Evolutionary conservation across 53 echinoderm and acorn worm species (phyloP).

Genomic region (Antedon mediterranea): DNA sequence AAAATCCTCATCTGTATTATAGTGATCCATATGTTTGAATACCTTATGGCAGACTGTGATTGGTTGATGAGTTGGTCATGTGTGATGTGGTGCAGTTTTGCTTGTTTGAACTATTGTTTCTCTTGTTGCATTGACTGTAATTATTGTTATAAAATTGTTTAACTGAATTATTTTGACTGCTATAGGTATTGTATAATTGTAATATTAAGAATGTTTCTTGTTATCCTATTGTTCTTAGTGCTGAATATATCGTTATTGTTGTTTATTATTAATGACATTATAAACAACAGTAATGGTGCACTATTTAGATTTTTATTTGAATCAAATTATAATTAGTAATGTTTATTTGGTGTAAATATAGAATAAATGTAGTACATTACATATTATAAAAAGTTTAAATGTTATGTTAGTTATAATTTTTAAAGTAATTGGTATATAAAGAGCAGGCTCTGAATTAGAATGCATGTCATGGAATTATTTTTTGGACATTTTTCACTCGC

Average conservation of each 20-base stretch:
- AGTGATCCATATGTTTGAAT: not conserved
- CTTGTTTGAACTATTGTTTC: not conserved
- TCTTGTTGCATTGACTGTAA: not conserved
- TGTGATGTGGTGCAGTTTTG: not conserved
- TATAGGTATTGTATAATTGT: not conserved
- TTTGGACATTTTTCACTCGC: not conserved
- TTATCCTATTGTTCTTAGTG: not conserved
- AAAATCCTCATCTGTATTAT: not conserved
- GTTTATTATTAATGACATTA: not conserved
- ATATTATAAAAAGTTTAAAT: not conserved
- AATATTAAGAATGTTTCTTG: not conserved
- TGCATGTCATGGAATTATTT: not conserved
- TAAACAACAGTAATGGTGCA: not conserved
- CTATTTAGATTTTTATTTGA: not conserved
- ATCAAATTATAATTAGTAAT: not conserved
- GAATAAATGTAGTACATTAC: not conserved
- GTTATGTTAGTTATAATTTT: not conserved
- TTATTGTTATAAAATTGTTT: not conserved
- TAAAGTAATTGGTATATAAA: not conserved
- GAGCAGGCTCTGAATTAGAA: not conserved
- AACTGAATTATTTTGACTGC: not conserved
- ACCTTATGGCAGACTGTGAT: not conserved
- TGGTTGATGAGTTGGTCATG: not conserved
- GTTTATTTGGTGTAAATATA: not conserved
- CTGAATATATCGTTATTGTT: not conserved